These are phyloP conservation scores for Notarius lentiginosus DNA, from an alignment of 2,113 vertebrate species.

Conservation along the genomic window DNA sequence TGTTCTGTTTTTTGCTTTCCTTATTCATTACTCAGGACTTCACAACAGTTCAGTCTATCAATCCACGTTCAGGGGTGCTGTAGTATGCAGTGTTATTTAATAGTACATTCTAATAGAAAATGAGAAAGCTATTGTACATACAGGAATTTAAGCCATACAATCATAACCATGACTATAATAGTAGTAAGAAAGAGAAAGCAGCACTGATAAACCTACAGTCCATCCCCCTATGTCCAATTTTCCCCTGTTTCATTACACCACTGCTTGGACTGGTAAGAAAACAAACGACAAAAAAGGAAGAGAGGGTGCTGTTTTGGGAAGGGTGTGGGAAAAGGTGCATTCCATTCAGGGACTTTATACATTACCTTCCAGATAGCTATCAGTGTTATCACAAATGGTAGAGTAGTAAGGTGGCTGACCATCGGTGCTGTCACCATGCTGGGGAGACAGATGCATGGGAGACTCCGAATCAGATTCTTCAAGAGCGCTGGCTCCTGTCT, in stretches of 20 bases:
- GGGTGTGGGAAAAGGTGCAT: slow-evolving; percentile 72
- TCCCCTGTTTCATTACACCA: slow-evolving; percentile 48
- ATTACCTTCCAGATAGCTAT: slow-evolving; percentile 82
- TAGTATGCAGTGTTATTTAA: slow-evolving; percentile 71
- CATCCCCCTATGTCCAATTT: slow-evolving; percentile 53
- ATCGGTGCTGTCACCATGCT: slow-evolving; percentile 58
- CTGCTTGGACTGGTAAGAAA: slow-evolving; percentile 68
- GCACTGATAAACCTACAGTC: slow-evolving; percentile 74
- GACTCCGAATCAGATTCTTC: slow-evolving; percentile 61
- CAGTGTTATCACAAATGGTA: slow-evolving; percentile 79
- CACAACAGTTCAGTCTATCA: slow-evolving; percentile 68
- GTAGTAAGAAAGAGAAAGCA: slow-evolving; percentile 71
- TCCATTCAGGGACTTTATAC: slow-evolving; percentile 76
- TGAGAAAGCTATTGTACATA: slow-evolving; percentile 74
- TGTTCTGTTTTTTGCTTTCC: slow-evolving; percentile 34
- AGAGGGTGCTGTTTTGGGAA: slow-evolving; percentile 31
- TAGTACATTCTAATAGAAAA: slow-evolving; percentile 78
- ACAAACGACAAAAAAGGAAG: slow-evolving; percentile 61
- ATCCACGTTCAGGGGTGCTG: slow-evolving; percentile 64
- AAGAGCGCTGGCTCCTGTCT: slow-evolving; percentile 55
- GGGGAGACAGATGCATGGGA: slow-evolving; percentile 48
- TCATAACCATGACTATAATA: slow-evolving; percentile 65
- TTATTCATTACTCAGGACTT: slow-evolving; percentile 64
- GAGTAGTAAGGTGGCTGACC: slow-evolving; percentile 74
- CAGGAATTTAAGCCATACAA: slow-evolving; percentile 71